A percentile compares a stretch with the other conserved stretches of the same genome.
These are phyloP conservation scores for Hirtodrosophila confusa DNA, from an alignment of 2,888 invertebrate genomes.

Conservation along the genomic window DNA sequence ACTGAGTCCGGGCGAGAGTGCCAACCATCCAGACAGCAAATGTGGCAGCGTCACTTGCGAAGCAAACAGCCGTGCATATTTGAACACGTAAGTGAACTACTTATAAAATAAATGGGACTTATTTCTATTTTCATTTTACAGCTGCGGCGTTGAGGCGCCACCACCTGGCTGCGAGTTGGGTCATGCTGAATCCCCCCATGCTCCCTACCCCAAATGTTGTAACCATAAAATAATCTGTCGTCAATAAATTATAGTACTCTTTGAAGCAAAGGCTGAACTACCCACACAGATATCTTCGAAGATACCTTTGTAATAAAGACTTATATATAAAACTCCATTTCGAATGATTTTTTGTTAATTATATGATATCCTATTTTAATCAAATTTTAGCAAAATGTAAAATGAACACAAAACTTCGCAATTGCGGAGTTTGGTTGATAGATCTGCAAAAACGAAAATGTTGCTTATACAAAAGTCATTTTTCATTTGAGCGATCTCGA, in stretches of 20 bases:
- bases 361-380: no score
- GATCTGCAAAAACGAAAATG: no score
- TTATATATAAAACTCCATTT: no score
- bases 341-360: no score
- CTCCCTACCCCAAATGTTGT: slow-evolving; percentile 60
- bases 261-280: no score
- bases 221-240: slow-evolving; percentile 18
- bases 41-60: slow-evolving; percentile 57
- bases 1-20: slow-evolving; percentile 33
- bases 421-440: no score
- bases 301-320: no score
- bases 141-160: slow-evolving; percentile 46
- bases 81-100: slow-evolving; percentile 52
- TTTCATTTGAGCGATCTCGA: no score
- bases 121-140: slow-evolving; percentile 13
- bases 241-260: neutral
- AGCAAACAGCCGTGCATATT: slow-evolving; percentile 30
- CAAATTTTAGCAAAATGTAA: no score
- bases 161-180: slow-evolving; percentile 42
- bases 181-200: slow-evolving; percentile 33
- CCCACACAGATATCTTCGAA: no score
- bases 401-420: no score
- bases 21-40: slow-evolving; percentile 26
- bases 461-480: no score
- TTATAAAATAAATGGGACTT: neutral